Evolutionary conservation across 2,888 invertebrate species (phyloP).

Genomic region (Acanthosoma haemorrhoidale): DNA sequence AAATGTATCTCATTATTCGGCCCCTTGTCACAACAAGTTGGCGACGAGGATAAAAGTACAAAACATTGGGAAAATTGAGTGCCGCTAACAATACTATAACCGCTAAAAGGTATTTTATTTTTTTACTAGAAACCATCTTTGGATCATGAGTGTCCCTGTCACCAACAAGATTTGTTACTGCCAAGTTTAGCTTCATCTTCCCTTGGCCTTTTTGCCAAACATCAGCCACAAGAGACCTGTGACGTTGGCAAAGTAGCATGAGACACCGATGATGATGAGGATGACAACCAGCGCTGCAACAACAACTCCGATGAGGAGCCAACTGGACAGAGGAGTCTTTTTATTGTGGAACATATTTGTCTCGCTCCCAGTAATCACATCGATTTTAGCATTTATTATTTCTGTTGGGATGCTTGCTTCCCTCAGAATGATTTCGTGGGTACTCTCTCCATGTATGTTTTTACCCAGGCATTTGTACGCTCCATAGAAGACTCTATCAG

Average conservation of each 20-base stretch:
- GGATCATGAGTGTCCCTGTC: too few species aligned
- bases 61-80: too few species aligned
- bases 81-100: too few species aligned
- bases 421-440: conserved; percentile 63
- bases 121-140: too few species aligned
- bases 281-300: conserved; percentile 73
- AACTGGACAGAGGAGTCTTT: conserved; percentile 54
- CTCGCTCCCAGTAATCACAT: conserved; percentile 55
- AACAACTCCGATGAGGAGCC: conserved; percentile 78
- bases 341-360: conserved; percentile 43
- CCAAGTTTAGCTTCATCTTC: conserved; percentile 78
- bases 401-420: conserved; percentile 67
- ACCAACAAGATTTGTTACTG: too few species aligned
- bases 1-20: too few species aligned
- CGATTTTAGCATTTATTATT: conserved; percentile 61
- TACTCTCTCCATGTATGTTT: conserved; percentile 65
- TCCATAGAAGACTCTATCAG: conserved; percentile 61
- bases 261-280: conserved; percentile 66
- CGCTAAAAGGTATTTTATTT: too few species aligned
- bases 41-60: too few species aligned
- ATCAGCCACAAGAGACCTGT: conserved; percentile 48
- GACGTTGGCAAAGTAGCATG: conserved; percentile 67
- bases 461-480: conserved; percentile 75
- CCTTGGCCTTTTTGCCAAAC: conserved; percentile 53
- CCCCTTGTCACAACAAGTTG: too few species aligned